These are phyloP conservation scores for Phrynosoma blainvillii DNA, from an alignment of 2,113 vertebrate genomes.

Conservation along the genomic window DNA sequence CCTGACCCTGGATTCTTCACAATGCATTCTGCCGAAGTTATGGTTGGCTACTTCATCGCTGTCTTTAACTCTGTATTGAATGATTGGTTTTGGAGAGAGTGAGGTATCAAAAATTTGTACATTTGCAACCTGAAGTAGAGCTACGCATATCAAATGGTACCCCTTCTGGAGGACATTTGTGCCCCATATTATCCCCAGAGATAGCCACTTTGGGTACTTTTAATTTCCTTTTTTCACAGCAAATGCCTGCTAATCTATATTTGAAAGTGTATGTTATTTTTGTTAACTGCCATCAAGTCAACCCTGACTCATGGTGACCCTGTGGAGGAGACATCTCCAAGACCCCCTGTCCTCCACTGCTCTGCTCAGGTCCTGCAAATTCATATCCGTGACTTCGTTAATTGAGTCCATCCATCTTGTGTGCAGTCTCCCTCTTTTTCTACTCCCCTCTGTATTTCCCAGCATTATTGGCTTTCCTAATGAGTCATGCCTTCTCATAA, in stretches of 20 bases:
- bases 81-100: no score
- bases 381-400: no score
- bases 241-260: slow-evolving; percentile 22
- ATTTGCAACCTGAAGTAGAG: slow-evolving; percentile 25
- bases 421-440: no score
- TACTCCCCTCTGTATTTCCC: no score
- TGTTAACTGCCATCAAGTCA: no score
- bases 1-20: neutral
- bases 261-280: neutral
- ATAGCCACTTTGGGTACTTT: fast-evolving
- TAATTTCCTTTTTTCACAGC: neutral
- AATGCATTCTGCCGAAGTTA: neutral
- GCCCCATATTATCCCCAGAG: neutral
- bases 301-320: no score
- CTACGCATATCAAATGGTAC: neutral
- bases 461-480: no score
- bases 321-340: no score
- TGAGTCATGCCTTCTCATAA: no score
- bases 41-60: slow-evolving; percentile 1
- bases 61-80: neutral
- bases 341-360: no score
- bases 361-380: no score
- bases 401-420: no score
- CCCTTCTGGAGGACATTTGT: neutral
- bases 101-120: neutral